phyloP scores from a whole-genome alignment of 1,140 invertebrate species.

The Drosophila mauritiana region DNA sequence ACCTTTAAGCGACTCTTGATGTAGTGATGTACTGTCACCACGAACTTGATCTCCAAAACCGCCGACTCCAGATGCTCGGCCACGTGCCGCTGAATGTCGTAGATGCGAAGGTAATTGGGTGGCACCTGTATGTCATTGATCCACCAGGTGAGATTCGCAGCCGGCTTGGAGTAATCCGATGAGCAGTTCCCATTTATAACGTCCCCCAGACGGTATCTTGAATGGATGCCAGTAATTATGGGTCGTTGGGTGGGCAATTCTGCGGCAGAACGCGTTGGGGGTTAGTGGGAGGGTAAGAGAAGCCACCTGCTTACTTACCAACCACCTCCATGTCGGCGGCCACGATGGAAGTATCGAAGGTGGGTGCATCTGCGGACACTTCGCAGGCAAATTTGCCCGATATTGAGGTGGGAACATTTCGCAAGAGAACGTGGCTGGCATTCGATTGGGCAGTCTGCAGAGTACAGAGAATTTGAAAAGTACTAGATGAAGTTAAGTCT shows the following conservation, averaged over 20 bases:
- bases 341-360: conserved; percentile 91
- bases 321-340: conserved; percentile 90
- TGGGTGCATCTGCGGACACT: conserved; percentile 93
- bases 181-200: conserved; percentile 90
- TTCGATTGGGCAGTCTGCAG: conserved; percentile 86
- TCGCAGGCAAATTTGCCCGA: conserved; percentile 91
- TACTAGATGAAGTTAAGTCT: too few relatives aligned
- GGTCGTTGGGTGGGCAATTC: conserved; percentile 89
- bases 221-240: conserved; percentile 89
- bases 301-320: conserved; percentile 86
- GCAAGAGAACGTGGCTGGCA: conserved; percentile 87
- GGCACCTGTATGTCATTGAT: conserved; percentile 89
- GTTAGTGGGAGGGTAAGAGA: background rate
- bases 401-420: conserved; percentile 87
- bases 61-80: conserved; percentile 75
- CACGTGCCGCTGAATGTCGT: conserved; percentile 74
- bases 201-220: conserved; percentile 89
- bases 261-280: conserved; percentile 70
- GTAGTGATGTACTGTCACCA: conserved; percentile 86
- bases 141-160: conserved; percentile 94
- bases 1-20: conserved; percentile 86
- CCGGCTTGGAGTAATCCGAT: conserved; percentile 90
- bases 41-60: conserved; percentile 85
- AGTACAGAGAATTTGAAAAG: too few relatives aligned
- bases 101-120: conserved; percentile 66